Evolutionary conservation across 2,113 vertebrate genomes (phyloP).

Genomic region (Aix galericulata): DNA sequence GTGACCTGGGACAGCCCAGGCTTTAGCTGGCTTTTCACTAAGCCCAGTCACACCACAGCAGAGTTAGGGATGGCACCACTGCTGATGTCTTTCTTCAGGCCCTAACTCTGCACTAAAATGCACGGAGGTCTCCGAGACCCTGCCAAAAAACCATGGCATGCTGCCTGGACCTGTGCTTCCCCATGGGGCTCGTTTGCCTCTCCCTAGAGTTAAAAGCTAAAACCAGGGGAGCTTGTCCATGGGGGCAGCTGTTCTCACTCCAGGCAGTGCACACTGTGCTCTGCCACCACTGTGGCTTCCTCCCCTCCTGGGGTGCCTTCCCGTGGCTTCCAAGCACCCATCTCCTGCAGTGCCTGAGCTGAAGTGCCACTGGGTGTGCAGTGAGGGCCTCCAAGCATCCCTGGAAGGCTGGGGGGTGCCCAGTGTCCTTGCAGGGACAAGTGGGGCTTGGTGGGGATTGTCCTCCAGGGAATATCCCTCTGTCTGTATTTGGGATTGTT

Average conservation of each 20-base stretch:
- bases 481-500: not conserved
- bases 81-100: not conserved
- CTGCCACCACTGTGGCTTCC: fast-evolving
- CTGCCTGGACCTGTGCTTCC: not conserved
- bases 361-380: not conserved
- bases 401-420: not conserved
- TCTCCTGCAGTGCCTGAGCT: not conserved
- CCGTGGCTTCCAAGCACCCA: not conserved
- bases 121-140: not conserved
- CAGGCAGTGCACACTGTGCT: not conserved
- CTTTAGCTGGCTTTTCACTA: not conserved
- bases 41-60: not conserved
- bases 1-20: not conserved
- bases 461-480: not conserved
- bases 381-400: not conserved
- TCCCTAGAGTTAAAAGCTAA: not conserved
- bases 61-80: fast-evolving
- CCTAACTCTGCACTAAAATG: fast-evolving
- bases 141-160: not conserved
- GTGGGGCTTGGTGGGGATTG: not conserved
- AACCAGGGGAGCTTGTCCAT: not conserved
- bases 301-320: not conserved
- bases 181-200: not conserved
- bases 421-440: not conserved
- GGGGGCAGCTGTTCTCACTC: not conserved